phyloP scores from a whole-genome alignment of 2,797 vertebrate species.

The Euphonia xanthogaster region DNA sequence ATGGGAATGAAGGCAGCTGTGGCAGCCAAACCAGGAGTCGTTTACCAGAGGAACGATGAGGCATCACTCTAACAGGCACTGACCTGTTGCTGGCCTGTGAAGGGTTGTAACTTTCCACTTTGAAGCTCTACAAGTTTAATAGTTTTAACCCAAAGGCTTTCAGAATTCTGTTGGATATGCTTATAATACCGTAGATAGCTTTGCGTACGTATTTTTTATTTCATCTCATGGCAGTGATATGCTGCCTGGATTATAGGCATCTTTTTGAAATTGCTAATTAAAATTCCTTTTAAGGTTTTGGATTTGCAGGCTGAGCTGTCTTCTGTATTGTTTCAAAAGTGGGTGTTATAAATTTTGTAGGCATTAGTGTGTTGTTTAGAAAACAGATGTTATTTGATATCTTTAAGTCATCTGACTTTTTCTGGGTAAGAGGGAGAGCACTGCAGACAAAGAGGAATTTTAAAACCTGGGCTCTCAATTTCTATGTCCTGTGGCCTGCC shows the following conservation, averaged over 20 bases:
- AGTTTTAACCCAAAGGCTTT: conserved; percentile 15
- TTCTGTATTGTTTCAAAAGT: not conserved
- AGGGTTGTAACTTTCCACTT: not conserved
- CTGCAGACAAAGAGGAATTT: not conserved
- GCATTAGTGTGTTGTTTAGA: not conserved
- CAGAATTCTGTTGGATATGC: not conserved
- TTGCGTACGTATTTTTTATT: not conserved
- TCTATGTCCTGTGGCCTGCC: not conserved
- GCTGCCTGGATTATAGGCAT: not conserved
- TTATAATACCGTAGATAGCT: not conserved
- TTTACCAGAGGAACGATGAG: not conserved
- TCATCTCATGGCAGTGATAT: not conserved
- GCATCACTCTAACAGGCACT: conserved; percentile 10
- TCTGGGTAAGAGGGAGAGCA: not conserved
- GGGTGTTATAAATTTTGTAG: conserved; percentile 1
- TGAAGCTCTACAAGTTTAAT: not conserved
- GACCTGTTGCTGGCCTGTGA: not conserved
- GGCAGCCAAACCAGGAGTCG: not conserved
- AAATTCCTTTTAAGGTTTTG: not conserved
- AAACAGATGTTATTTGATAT: not conserved
- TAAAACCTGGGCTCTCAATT: not conserved
- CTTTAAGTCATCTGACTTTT: not conserved
- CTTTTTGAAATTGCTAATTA: not conserved
- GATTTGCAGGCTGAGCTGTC: not conserved
- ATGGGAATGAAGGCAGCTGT: not conserved